Percentiles rank a stretch among this genome's conserved stretches.
These are phyloP conservation scores for Austrolebias charrua DNA, from an alignment of 2,797 vertebrate genomes.

Conservation along the genomic window DNA sequence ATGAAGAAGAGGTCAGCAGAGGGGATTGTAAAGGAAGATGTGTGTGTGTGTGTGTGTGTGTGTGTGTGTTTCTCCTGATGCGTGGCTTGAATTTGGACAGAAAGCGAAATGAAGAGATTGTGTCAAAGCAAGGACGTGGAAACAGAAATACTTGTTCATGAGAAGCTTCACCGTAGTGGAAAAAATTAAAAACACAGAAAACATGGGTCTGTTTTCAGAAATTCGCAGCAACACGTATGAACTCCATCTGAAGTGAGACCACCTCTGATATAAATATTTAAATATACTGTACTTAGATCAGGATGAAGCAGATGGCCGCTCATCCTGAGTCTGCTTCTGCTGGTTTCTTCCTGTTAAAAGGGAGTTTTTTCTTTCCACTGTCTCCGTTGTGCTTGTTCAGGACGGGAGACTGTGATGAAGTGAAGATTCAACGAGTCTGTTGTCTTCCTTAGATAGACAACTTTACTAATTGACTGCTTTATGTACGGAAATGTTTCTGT, in stretches of 20 bases:
- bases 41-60: slow-evolving; percentile 3
- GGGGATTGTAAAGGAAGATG: slow-evolving; percentile 33
- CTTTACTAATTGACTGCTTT: no score
- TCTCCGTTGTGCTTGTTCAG: no score
- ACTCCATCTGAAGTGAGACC: not conserved
- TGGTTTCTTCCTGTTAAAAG: no score
- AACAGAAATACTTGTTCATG: not conserved
- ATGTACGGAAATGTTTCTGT: no score
- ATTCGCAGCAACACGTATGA: not conserved
- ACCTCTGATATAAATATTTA: not conserved
- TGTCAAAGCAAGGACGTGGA: slow-evolving; percentile 13
- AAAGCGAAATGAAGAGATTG: slow-evolving; percentile 12
- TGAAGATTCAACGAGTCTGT: no score
- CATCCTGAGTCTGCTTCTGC: no score
- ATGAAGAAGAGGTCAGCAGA: slow-evolving; percentile 78
- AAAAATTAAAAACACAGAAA: not conserved
- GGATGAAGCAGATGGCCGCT: no score
- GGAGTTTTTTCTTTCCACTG: no score
- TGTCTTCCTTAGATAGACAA: no score
- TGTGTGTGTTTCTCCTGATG: not conserved
- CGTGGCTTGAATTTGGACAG: slow-evolving; percentile 15
- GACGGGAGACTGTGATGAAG: no score
- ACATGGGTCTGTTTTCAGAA: not conserved
- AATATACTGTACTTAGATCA: no score
- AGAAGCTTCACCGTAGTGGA: slow-evolving; percentile 9